Evolutionary conservation across 2,113 vertebrate genomes (phyloP).

Genomic region (Prunella himalayana): DNA sequence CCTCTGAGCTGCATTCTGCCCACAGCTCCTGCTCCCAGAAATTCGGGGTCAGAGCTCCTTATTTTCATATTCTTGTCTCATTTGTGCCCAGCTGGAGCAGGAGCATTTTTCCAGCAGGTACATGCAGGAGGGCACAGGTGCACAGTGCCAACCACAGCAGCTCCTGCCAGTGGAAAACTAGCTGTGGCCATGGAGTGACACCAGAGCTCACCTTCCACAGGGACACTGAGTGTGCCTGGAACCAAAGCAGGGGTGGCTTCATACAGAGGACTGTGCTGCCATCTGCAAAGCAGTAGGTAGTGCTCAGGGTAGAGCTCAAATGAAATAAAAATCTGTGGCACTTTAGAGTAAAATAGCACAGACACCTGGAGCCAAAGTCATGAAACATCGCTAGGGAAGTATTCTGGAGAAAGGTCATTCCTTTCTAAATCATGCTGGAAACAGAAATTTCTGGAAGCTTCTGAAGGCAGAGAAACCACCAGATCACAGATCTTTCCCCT

Average conservation of each 20-base stretch:
- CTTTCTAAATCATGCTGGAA: background rate
- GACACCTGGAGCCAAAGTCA: background rate
- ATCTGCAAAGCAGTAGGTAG: background rate
- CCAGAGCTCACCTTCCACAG: background rate
- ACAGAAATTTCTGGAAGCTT: background rate
- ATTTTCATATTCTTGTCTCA: background rate
- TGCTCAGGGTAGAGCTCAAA: background rate
- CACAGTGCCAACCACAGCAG: background rate
- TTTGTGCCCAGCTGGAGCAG: background rate
- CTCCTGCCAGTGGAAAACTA: background rate
- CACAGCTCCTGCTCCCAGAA: background rate
- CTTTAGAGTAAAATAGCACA: background rate
- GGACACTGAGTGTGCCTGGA: rapidly evolving
- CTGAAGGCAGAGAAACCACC: background rate
- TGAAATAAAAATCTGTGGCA: background rate
- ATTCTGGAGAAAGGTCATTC: background rate
- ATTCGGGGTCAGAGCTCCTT: background rate
- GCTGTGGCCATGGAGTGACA: rapidly evolving
- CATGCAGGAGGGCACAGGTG: background rate
- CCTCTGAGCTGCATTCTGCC: background rate
- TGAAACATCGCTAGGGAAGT: rapidly evolving
- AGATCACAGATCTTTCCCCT: background rate
- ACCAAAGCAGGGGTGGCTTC: background rate
- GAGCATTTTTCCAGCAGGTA: background rate
- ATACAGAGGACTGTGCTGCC: background rate